A percentile compares a stretch with the other conserved stretches of the same genome.
These are phyloP conservation scores for Leptarthrus brevirostris DNA, from an alignment of 2,888 invertebrate species.

Conservation along the genomic window DNA sequence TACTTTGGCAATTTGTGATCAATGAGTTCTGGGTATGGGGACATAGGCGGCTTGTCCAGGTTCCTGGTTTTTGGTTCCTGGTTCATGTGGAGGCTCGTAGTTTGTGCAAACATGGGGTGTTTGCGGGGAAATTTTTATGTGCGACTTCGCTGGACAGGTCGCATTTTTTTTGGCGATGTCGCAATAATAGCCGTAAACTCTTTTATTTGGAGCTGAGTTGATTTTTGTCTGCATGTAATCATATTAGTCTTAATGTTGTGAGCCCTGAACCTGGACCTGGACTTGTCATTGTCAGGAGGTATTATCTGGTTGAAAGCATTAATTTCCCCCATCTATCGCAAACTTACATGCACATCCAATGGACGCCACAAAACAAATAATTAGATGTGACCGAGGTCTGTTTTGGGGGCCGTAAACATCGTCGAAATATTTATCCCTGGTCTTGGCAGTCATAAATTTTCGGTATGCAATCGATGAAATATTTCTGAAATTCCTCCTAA, in stretches of 20 bases:
- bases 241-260: no score
- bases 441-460: slow-evolving; percentile 36
- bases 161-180: slow-evolving; percentile 37
- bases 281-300: background rate
- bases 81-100: background rate
- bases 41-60: background rate
- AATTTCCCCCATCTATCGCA: slow-evolving; percentile 12
- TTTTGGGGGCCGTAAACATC: no score
- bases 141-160: slow-evolving; percentile 9
- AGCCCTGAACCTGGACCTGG: slow-evolving; percentile 8
- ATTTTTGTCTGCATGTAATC: no score
- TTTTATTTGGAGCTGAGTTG: no score
- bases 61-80: no score
- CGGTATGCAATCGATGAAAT: slow-evolving; percentile 33
- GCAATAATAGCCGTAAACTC: slow-evolving; percentile 33
- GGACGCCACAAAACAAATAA: background rate
- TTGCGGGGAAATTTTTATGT: slow-evolving; percentile 24
- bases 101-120: slow-evolving; percentile 32
- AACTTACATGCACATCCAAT: background rate
- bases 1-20: slow-evolving; percentile 54
- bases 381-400: slow-evolving; percentile 17
- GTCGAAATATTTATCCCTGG: slow-evolving; percentile 31
- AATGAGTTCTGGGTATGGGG: slow-evolving; percentile 27
- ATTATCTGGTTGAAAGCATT: slow-evolving; percentile 23
- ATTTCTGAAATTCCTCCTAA: slow-evolving; percentile 40